A percentile compares a stretch with the other conserved stretches of the same genome.
phyloP scores from a whole-genome alignment of 2,113 vertebrate genomes.

The Nothobranchius furzeri region DNA sequence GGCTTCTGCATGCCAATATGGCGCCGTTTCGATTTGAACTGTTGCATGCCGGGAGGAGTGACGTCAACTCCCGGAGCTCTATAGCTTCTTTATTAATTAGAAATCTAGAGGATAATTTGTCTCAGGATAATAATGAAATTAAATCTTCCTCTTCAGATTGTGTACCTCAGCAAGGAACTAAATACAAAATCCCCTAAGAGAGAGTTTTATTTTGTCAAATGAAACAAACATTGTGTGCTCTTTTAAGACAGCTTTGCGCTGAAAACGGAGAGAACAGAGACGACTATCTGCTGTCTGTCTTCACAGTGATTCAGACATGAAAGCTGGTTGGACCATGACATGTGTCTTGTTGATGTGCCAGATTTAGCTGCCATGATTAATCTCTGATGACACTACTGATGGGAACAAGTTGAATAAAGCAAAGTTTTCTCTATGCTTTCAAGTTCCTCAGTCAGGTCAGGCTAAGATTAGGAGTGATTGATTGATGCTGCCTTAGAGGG shows the following conservation, averaged over 20 bases:
- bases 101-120: conserved; percentile 34
- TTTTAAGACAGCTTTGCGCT: conserved; percentile 31
- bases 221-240: conserved; percentile 38
- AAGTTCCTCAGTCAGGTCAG: not conserved
- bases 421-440: conserved; percentile 4
- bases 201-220: conserved; percentile 19
- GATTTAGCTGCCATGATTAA: conserved; percentile 46
- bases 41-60: no score
- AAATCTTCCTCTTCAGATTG: conserved; percentile 16
- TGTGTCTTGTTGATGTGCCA: conserved; percentile 41
- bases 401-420: conserved; percentile 29
- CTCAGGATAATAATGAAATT: conserved; percentile 26
- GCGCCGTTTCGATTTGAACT: no score
- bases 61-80: no score
- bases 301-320: conserved; percentile 38
- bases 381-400: conserved; percentile 41
- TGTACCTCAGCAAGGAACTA: conserved; percentile 6
- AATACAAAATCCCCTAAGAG: conserved; percentile 10
- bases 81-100: conserved; percentile 29
- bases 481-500: not conserved
- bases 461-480: not conserved
- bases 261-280: conserved; percentile 39
- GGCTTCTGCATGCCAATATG: no score
- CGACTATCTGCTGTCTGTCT: conserved; percentile 43
- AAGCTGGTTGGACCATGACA: conserved; percentile 52